Base-by-base conservation (phyloP, 2,797 vertebrate species). In the Manis pentadactyla region DNA sequence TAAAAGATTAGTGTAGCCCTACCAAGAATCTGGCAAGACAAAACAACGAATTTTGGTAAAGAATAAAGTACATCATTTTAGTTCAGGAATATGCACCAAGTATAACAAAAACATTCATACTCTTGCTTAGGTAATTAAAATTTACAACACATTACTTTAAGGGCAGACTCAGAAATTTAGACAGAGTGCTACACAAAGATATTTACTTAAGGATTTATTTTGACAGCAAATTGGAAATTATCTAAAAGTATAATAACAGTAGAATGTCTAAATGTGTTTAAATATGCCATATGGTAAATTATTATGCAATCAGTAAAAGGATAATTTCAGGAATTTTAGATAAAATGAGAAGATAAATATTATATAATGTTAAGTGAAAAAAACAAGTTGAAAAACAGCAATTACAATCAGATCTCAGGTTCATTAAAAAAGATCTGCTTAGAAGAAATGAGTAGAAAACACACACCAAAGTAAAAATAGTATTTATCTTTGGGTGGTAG, bases 141-240 rank as follows among this genome's bases (percentile, higher is more conserved):
- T 88, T 63, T 78, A 77, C 15, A 77, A 42, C 71, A 89, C 87
- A 75, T 73, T 78, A 92, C 53, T 88, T 83, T 77, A 75, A 57
- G 53, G 42, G 37, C 15, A 88, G 85, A 88, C 13, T 61, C 34
- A 78, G 85, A 88, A 49, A 77, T 51, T 2, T 83, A 53, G 23
- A 77, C 14, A 55, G 63, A 55, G 61, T 77, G 63, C 84, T 46
- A 55, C 7, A 84, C 25, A 83, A 63, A 55, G 29, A 27, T 77
- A 83, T 53, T 69, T 69, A 82, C 17, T 89, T 89, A 63, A 90
- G 2, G 27, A 66, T 85, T 46, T 93, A 84, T 57, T 85, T 34
- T 31, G 51, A 61, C 57, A 46, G 84, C 23, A 51, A 82, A 55
- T 1, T 59, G n/a, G 57, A 89, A 63, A 85, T 78, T 79, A 90